phyloP scores from a whole-genome alignment of 2,113 vertebrate genomes.

The Dromas ardeola region DNA sequence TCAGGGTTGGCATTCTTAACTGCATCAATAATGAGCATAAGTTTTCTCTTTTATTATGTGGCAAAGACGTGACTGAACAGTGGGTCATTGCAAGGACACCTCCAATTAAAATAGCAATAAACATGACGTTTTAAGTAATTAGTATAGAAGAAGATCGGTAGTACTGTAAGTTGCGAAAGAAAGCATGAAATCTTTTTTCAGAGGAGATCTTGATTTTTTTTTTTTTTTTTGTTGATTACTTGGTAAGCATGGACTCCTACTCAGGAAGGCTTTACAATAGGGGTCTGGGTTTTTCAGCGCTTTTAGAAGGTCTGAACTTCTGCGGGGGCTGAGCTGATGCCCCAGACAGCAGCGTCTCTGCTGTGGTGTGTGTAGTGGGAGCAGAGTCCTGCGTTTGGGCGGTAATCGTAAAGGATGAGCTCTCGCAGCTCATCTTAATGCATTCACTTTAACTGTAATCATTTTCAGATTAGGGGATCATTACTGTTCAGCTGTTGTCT shows the following conservation, averaged over 20 bases:
- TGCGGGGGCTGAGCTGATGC: neutral
- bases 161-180: neutral
- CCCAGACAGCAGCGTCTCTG: no score
- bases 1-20: neutral
- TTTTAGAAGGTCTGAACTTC: neutral
- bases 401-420: neutral
- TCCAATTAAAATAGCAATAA: neutral
- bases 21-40: rapidly evolving
- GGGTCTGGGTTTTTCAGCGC: neutral
- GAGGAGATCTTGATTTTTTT: neutral
- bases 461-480: neutral
- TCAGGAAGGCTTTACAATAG: neutral
- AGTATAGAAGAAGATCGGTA: neutral
- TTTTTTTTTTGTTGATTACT: neutral
- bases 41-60: neutral
- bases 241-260: neutral
- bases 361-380: neutral
- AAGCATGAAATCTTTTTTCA: neutral
- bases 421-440: neutral
- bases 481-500: conserved; percentile 1
- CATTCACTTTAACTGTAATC: neutral
- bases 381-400: neutral
- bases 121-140: neutral
- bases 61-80: neutral
- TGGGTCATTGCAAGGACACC: neutral